These are phyloP conservation scores for Stomorhina lunata DNA, from an alignment of 2,888 invertebrate genomes.

Conservation along the genomic window DNA sequence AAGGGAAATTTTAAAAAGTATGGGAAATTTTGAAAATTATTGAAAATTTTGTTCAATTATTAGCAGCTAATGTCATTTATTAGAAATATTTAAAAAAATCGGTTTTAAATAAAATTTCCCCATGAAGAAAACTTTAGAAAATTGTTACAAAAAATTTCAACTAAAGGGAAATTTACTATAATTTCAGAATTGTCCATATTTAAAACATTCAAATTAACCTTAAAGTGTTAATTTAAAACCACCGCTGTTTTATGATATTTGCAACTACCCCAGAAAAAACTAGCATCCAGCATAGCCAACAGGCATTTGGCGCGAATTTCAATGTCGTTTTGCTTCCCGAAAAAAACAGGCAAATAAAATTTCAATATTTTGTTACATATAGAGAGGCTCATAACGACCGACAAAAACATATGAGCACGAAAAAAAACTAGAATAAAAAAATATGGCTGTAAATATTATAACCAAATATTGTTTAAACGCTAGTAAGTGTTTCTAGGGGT, in stretches of 20 bases:
- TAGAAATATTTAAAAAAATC: too few species aligned
- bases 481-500: not conserved
- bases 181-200: too few species aligned
- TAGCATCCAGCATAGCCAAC: constrained; percentile 21
- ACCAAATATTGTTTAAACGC: not conserved
- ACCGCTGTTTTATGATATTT: constrained; percentile 12
- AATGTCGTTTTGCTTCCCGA: constrained; percentile 12
- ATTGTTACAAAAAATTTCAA: too few species aligned
- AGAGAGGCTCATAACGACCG: constrained; percentile 11
- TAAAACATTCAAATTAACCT: too few species aligned
- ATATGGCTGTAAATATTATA: constrained; percentile 37
- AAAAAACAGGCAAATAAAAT: constrained; percentile 21
- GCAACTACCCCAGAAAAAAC: not conserved
- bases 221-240: constrained; percentile 23
- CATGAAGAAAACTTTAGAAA: too few species aligned
- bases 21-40: too few species aligned
- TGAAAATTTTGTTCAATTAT: too few species aligned
- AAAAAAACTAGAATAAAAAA: constrained; percentile 7
- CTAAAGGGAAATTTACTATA: too few species aligned
- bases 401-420: too few species aligned
- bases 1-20: too few species aligned
- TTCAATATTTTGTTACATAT: constrained; percentile 33
- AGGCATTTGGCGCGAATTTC: constrained; percentile 58
- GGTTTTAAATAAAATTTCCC: too few species aligned
- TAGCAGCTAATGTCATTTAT: too few species aligned